Conservation (phyloP, 1,140 invertebrate species). For the Caenorhabditis remanei region DNA sequence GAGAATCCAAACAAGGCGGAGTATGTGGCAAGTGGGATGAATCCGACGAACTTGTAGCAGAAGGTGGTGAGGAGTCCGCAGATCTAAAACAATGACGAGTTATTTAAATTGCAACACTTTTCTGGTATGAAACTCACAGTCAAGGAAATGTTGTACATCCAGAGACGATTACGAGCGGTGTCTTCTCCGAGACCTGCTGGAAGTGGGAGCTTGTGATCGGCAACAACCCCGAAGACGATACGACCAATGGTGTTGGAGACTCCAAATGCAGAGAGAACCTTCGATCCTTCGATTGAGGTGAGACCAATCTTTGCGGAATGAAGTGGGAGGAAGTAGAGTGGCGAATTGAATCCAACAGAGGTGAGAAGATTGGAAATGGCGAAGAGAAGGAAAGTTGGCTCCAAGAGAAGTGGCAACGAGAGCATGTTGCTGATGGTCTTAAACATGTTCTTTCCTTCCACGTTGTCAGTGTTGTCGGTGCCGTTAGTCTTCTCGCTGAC, state of each 20-base stretch:
- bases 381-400: conserved; percentile 91
- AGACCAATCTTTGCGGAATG: conserved; percentile 76
- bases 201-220: conserved; percentile 85
- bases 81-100: conserved; percentile 79
- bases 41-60: conserved; percentile 87
- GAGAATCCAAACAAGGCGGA: conserved; percentile 87
- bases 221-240: conserved; percentile 80
- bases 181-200: conserved; percentile 89
- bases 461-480: conserved; percentile 55
- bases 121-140: conserved; percentile 77
- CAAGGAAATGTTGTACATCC: conserved; percentile 91
- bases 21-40: conserved; percentile 85
- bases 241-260: conserved; percentile 85
- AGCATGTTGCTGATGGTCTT: conserved; percentile 85
- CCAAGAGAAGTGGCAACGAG: conserved; percentile 86
- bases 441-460: conserved; percentile 63
- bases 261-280: conserved; percentile 91
- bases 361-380: conserved; percentile 93
- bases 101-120: not conserved
- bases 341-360: conserved; percentile 94
- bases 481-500: conserved; percentile 56
- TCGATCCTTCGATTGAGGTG: conserved; percentile 84
- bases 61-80: conserved; percentile 87
- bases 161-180: conserved; percentile 82
- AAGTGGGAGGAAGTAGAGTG: conserved; percentile 85